phyloP scores from a whole-genome alignment of 2,888 invertebrate species.

The Megaustenia siamemsis region DNA sequence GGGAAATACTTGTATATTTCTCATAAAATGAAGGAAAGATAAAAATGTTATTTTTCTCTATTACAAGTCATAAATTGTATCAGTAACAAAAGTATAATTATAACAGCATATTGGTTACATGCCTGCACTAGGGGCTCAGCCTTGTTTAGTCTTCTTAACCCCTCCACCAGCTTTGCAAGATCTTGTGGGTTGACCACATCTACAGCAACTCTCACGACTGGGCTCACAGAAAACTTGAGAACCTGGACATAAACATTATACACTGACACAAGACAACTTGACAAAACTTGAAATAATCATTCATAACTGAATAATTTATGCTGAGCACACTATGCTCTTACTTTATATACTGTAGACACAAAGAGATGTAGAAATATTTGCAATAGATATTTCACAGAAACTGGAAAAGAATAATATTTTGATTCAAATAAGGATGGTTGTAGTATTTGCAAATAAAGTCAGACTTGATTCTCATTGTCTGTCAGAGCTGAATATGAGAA shows the following conservation, averaged over 20 bases:
- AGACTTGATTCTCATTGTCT: too few species aligned
- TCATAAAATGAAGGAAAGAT: too few species aligned
- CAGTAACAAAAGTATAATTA: background rate
- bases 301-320: background rate
- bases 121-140: conserved; percentile 98
- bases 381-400: too few species aligned
- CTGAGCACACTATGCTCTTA: too few species aligned
- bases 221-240: conserved; percentile 99
- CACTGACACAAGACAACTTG: too few species aligned
- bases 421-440: too few species aligned
- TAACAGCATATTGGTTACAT: background rate
- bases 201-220: conserved; percentile 99
- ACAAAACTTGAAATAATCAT: background rate
- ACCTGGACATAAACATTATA: conserved; percentile 82
- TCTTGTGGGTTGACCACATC: conserved; percentile 99
- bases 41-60: background rate
- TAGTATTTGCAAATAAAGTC: too few species aligned
- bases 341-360: too few species aligned
- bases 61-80: background rate
- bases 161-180: conserved; percentile 98
- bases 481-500: too few species aligned
- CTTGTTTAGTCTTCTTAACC: conserved; percentile 98
- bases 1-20: too few species aligned
- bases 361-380: too few species aligned
- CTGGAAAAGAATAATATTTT: too few species aligned